phyloP scores from a whole-genome alignment of 2,888 invertebrate genomes.

The Branchinecta sandiegonensis region DNA sequence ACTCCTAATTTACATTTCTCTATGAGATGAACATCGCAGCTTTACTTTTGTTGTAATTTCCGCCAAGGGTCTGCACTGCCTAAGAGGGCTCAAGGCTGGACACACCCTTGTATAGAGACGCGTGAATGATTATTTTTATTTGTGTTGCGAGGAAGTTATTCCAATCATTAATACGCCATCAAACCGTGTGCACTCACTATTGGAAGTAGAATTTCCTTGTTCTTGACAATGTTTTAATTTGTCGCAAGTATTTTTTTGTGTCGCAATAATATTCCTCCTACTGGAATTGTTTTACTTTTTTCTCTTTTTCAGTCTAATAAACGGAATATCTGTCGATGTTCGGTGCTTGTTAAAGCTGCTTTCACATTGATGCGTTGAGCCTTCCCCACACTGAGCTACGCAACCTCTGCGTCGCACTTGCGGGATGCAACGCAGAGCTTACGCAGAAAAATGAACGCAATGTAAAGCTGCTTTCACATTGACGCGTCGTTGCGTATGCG shows the following conservation, averaged over 20 bases:
- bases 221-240: constrained; percentile 13
- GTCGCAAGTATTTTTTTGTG: constrained; percentile 13
- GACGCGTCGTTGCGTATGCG: too few relatives aligned
- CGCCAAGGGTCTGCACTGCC: constrained; percentile 14
- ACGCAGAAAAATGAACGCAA: too few relatives aligned
- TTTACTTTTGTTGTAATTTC: too few relatives aligned
- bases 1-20: too few relatives aligned
- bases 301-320: constrained; percentile 16
- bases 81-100: constrained; percentile 11
- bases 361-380: too few relatives aligned
- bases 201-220: background rate
- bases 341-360: too few relatives aligned
- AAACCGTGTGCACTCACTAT: background rate
- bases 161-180: constrained; percentile 1
- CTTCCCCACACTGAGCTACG: too few relatives aligned
- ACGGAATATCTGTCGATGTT: constrained; percentile 4
- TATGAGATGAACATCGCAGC: too few relatives aligned
- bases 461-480: too few relatives aligned
- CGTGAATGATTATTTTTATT: background rate
- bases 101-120: background rate
- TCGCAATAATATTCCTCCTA: constrained; percentile 10
- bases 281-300: constrained; percentile 1
- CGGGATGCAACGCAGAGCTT: too few relatives aligned
- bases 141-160: constrained; percentile 8
- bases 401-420: too few relatives aligned